Conservation (phyloP, 2,113 vertebrate genomes). For the Himantopus leucocephalus region DNA sequence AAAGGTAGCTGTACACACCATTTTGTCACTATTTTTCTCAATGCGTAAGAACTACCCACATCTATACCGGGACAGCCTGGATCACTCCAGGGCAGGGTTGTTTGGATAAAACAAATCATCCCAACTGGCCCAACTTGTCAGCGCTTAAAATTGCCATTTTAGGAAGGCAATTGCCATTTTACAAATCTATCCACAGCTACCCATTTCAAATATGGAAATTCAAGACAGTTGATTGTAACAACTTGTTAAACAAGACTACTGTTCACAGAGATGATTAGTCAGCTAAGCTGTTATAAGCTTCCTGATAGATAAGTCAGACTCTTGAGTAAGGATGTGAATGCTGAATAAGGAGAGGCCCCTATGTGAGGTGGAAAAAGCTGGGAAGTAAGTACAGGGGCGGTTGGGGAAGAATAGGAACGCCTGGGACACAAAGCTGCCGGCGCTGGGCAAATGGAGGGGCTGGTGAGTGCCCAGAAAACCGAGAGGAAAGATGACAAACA, state of each 20-base stretch:
- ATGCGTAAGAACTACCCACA: not conserved
- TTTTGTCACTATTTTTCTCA: not conserved
- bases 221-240: not conserved
- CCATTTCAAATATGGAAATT: not conserved
- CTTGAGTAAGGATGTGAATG: not conserved
- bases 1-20: not conserved
- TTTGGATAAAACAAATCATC: not conserved
- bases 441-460: not conserved
- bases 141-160: not conserved
- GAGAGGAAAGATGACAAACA: not conserved
- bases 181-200: not conserved
- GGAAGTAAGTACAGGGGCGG: not conserved
- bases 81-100: not conserved
- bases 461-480: not conserved
- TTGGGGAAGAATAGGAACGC: not conserved
- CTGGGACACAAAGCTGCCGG: not conserved
- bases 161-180: not conserved
- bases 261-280: not conserved
- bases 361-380: not conserved
- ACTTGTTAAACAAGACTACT: not conserved
- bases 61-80: not conserved
- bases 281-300: not conserved
- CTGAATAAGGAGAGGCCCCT: not conserved
- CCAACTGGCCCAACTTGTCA: not conserved
- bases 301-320: not conserved